Evolutionary conservation across 37 sponge, comb jelly and placozoan genomes (phyloP), one percentile per base, ranked within the genome.

Genomic region (Aphrocallistes beatrix): DNA sequence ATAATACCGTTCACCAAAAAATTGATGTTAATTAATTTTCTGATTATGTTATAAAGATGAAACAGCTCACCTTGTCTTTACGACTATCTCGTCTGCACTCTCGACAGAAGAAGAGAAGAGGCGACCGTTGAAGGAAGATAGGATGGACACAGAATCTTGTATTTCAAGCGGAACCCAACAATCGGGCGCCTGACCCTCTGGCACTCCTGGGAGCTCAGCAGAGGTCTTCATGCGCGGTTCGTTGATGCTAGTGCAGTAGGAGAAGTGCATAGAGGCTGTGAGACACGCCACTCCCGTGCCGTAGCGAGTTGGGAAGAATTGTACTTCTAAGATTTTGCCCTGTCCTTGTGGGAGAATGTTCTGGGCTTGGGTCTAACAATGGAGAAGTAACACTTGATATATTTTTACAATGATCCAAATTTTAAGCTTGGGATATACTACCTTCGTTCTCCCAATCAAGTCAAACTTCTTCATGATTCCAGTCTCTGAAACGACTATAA

Each of bases 301-400:
- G 75, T 60, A 60, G 34, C 75, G 75, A 1, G 25, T 19, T 30
- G 25, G 75, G 75, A 60, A 60, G 75, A 60, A 60, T 13, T 60
- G 75, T 3, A 60, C 75, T 30, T 60, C 75, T 13, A 25, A 30
- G 75, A 60, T 60, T 3, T 30, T 19, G 6, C 75, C 75, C 75
- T 60, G 75, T 3, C 75, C 75, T 13, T 60, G 75, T 19, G 75
- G 75, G 25, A 60, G 75, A 60, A 60, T 60, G 75, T 60, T 60
- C 34, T 60, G 75, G 6, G 75, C 28, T 30, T 60, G 75, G 8
- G n/a, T 60, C 75, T 60, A 60, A 32, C 6, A 28, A 32, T 3
- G 75, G 8, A n/a, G n/a, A n/a, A n/a, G n/a, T n/a, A n/a, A n/a
- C n/a, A n/a, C n/a, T n/a, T n/a, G n/a, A 60, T 60, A 60, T 60